Base-by-base conservation (phyloP, 2,113 vertebrate species). In the Ardeotis arabs region DNA sequence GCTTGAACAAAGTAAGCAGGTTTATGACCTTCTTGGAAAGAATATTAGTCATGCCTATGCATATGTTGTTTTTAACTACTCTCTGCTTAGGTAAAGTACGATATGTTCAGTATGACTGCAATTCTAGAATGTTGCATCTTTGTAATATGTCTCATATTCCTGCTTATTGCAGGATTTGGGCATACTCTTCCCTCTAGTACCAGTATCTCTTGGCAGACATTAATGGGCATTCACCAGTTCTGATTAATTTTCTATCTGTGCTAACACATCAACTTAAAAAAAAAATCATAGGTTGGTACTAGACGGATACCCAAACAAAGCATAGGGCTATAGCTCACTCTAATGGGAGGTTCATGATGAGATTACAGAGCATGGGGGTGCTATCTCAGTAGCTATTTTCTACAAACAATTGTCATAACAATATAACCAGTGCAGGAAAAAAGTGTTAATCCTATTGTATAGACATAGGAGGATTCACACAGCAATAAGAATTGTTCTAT, bases 381-480 rank as follows among this genome's bases (percentile, higher is more conserved):
- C 37, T 92, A 52, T 72, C 89, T 91, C 68, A 87, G 90, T 83
- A 95, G 86, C 85, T 95, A 68, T 95, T 96, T 93, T 91, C 73
- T 87, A 53, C 63, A 53, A 93, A 77, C 47, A 84, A 66, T 79
- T 90, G 94, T 85, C 69, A 44, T 62, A 33, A 79, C 76, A 87
- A 63, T 90, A 55, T 35, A 87, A 84, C 59, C 8, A 2, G 64
- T 95, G 87, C 80, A 87, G 64, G 64, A 85, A 81, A 91, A 92
- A 88, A 49, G 7, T 64, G 64, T 41, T 95, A 55, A 41, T 68
- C 60, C 64, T 77, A 4, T 92, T 84, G 62, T 68, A 41, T 80
- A 13, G 68, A 17, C 0, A 12, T 92, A 56, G 87, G 96, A 92
- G 62, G 79, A 77, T 89, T 90, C 91, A 74, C 60, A 60, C 5